A percentile compares a stretch with the other conserved stretches of the same genome.
Conservation (phyloP, 2,888 invertebrate species). For the Callimorpha dominula region DNA sequence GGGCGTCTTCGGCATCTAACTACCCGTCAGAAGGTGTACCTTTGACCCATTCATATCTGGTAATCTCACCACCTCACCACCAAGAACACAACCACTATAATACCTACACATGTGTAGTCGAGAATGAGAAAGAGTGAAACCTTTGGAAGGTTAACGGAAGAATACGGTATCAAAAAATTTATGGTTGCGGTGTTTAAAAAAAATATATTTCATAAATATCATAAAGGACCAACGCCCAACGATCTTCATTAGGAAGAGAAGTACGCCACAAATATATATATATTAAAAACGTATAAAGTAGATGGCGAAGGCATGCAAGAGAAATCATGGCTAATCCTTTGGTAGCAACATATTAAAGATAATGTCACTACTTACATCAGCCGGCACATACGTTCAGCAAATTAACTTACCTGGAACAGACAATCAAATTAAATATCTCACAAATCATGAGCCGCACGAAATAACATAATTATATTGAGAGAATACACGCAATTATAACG, state of each 20-base stretch:
- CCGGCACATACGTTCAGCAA: slow-evolving; percentile 12
- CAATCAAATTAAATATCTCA: slow-evolving; percentile 26
- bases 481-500: slow-evolving; percentile 28
- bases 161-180: too few species aligned
- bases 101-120: too few species aligned
- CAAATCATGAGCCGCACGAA: slow-evolving; percentile 19
- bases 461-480: slow-evolving; percentile 27
- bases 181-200: too few species aligned
- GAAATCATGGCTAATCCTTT: background rate
- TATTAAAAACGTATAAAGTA: background rate
- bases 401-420: slow-evolving; percentile 46
- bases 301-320: background rate
- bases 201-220: too few species aligned
- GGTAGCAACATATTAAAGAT: background rate
- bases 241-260: background rate
- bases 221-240: too few species aligned
- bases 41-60: too few species aligned
- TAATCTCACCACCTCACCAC: too few species aligned
- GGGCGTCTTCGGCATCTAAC: too few species aligned
- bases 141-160: too few species aligned
- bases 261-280: background rate
- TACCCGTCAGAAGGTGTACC: too few species aligned
- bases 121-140: too few species aligned
- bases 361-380: slow-evolving; percentile 20
- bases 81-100: too few species aligned